Conservation (phyloP, 2,113 vertebrate genomes). For the Ifrita kowaldi region DNA sequence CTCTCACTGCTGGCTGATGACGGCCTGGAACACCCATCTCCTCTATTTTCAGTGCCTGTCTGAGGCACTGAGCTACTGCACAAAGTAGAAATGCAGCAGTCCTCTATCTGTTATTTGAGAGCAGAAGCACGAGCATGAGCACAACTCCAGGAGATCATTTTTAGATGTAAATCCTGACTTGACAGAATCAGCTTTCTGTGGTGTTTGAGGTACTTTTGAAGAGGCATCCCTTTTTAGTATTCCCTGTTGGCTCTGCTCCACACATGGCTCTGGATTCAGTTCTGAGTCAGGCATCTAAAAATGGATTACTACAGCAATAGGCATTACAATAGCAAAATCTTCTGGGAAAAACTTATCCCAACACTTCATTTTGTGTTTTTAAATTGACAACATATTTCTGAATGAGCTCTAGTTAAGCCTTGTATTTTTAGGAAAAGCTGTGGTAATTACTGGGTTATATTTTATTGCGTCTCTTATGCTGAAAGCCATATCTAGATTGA, state of each 20-base stretch:
- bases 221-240: not conserved
- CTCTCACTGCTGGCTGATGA: not conserved
- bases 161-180: not conserved
- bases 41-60: not conserved
- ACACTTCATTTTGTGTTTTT: not conserved
- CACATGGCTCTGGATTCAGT: not conserved
- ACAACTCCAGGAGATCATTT: not conserved
- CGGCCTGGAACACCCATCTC: not conserved
- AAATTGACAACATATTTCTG: not conserved
- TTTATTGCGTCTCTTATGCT: not conserved
- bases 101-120: not conserved
- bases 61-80: not conserved
- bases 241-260: not conserved
- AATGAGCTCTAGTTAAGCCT: not conserved
- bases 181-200: not conserved
- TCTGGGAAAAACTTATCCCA: not conserved
- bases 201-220: not conserved
- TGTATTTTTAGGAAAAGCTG: not conserved
- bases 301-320: not conserved
- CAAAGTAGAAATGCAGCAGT: not conserved
- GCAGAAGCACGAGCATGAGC: not conserved
- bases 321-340: not conserved
- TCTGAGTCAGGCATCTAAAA: constrained; percentile 1
- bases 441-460: constrained; percentile 2
- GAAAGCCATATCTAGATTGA: not conserved